Percentiles rank a stretch among this genome's conserved stretches.
phyloP scores from a whole-genome alignment of 2,113 vertebrate genomes.

The Oreocharis arfaki region DNA sequence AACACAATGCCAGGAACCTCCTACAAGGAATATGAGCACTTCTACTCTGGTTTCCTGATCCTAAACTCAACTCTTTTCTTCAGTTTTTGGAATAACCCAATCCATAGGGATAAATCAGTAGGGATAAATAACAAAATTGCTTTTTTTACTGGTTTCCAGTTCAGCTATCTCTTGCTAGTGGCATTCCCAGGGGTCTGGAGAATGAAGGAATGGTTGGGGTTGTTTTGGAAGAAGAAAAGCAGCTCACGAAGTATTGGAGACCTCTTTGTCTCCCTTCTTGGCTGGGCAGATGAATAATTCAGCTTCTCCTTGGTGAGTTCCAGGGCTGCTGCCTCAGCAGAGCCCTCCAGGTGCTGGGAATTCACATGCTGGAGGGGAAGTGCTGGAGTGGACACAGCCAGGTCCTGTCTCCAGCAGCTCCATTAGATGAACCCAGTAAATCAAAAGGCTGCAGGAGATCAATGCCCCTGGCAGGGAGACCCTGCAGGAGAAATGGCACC shows the following conservation, averaged over 20 bases:
- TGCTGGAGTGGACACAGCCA: not conserved
- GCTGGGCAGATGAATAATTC: not conserved
- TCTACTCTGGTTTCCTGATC: not conserved
- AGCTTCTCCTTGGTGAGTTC: not conserved
- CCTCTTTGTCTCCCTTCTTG: not conserved
- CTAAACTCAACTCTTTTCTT: not conserved
- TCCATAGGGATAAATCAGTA: not conserved
- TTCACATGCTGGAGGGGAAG: not conserved
- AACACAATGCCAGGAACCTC: not conserved
- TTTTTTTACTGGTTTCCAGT: not conserved
- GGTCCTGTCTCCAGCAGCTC: not conserved
- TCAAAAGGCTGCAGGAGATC: slow-evolving; percentile 30
- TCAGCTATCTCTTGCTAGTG: not conserved
- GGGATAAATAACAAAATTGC: not conserved
- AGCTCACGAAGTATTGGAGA: not conserved
- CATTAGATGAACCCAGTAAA: slow-evolving; percentile 22
- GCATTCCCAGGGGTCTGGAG: not conserved
- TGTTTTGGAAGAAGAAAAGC: not conserved
- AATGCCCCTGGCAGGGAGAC: not conserved
- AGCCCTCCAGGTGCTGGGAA: not conserved
- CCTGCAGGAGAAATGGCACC: not conserved
- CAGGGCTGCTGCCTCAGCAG: not conserved
- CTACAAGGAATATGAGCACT: not conserved
- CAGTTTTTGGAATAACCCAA: not conserved
- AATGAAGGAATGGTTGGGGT: not conserved